Percentiles rank a stretch among this genome's conserved stretches.
These are phyloP conservation scores for Mercenaria mercenaria DNA, from an alignment of 1,140 invertebrate species.

Conservation along the genomic window DNA sequence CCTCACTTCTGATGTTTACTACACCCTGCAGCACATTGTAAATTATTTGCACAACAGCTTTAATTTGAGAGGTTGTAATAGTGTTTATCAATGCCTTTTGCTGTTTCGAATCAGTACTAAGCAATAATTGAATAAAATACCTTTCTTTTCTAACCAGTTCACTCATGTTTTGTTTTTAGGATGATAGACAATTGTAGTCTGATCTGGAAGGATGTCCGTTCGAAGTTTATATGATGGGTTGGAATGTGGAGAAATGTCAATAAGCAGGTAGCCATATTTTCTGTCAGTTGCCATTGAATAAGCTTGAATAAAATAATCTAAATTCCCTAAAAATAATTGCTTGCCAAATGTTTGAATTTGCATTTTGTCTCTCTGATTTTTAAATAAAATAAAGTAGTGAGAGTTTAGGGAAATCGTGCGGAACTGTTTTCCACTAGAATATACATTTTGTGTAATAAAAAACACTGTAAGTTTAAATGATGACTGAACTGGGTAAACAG, in stretches of 20 bases:
- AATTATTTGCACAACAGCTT: constrained; percentile 34
- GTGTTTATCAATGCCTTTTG: constrained; percentile 21
- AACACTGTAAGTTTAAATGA: constrained; percentile 45
- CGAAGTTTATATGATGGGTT: constrained; percentile 30
- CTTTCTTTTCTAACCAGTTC: neutral
- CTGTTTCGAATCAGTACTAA: constrained; percentile 7
- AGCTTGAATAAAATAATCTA: constrained; percentile 38
- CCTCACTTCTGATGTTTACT: neutral
- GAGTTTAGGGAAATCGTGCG: constrained; percentile 54
- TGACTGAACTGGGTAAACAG: constrained; percentile 31
- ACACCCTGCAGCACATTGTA: constrained; percentile 35
- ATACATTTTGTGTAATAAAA: constrained; percentile 48
- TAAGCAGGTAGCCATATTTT: constrained; percentile 30
- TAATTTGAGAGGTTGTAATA: neutral
- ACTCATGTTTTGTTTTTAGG: constrained; percentile 24
- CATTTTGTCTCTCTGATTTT: constrained; percentile 53
- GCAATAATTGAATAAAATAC: neutral
- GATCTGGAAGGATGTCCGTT: constrained; percentile 28
- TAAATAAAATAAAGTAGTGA: constrained; percentile 58
- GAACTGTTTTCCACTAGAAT: constrained; percentile 39
- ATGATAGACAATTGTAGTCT: constrained; percentile 10
- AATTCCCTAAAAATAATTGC: constrained; percentile 49
- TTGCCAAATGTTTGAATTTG: constrained; percentile 53
- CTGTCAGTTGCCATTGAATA: constrained; percentile 6
- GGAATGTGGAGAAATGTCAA: constrained; percentile 37